Evolutionary conservation across 2,113 vertebrate genomes (phyloP).

Genomic region (Baryphthengus martii): DNA sequence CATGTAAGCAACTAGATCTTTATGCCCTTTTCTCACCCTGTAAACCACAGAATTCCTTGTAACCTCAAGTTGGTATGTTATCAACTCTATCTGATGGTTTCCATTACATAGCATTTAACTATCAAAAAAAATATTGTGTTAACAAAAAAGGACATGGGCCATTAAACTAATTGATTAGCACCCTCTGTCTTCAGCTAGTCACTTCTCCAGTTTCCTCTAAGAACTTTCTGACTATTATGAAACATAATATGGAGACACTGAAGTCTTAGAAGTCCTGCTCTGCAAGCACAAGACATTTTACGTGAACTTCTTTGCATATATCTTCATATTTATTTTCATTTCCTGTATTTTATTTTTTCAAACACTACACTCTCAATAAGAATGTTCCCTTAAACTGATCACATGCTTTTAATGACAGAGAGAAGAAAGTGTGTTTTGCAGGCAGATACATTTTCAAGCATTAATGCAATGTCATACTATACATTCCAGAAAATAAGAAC

Average conservation of each 20-base stretch:
- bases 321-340: background rate
- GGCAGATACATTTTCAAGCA: background rate
- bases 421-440: background rate
- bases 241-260: background rate
- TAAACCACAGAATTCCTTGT: constrained; percentile 8
- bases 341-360: background rate
- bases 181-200: background rate
- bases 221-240: background rate
- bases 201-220: background rate
- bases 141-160: background rate
- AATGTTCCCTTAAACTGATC: background rate
- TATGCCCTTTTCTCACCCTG: background rate
- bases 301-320: background rate
- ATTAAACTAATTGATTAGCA: background rate
- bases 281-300: background rate
- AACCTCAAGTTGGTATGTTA: background rate
- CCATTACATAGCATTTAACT: background rate
- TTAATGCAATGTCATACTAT: background rate
- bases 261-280: background rate
- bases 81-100: background rate
- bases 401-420: background rate
- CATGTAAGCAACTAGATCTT: background rate
- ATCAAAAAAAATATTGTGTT: background rate
- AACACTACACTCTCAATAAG: background rate
- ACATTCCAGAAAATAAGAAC: background rate